Base-by-base conservation (phyloP, 2,888 invertebrate species). In the Trachelus troglodyta region DNA sequence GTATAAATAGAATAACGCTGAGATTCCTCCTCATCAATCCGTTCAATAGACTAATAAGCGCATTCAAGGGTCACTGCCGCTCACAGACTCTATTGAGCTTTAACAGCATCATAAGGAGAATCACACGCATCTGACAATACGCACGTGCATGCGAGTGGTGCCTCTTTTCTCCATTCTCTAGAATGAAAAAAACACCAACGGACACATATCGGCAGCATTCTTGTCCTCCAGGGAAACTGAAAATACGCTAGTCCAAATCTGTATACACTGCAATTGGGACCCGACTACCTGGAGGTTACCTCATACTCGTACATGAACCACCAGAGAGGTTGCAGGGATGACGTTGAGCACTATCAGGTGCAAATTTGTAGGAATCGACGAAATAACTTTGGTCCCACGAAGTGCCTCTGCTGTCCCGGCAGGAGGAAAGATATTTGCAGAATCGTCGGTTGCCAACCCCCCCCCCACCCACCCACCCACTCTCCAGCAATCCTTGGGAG, bases 11-110 rank as follows among this genome's bases (percentile, higher is more conserved):
- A 81, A 80, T 77, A 77, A 78, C 76, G 73, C 75, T 56, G 79
- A 79, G 81, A 83, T 83, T 86, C 81, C 85, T 83, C 83, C 85
- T 82, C 80, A 81, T 75, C 79, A 84, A 83, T 83, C 80, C 83
- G 80, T 83, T 86, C 83, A 85, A 88, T 85, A 79, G 86, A 89
- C 87, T 89, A 88, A 88, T 85, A 84, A 84, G 83, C 78, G 81
- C 83, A 85, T 84, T 83, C 83, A 83, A 76, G 81, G 87, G 86
- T 87, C 87, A 86, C 82, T 85, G 86, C 80, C 87, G 82, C 80
- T 81, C 35, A 35, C 0, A 12, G 83, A 83, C 78, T 77, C 81
- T 77, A 83, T 83, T 75, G 71, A 78, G 69, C 73, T 35, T 69
- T 56, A 74, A 15, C 69, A 6, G 56, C 6, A 56, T 15, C 56